These are phyloP conservation scores for Astatoreochromis straeleni DNA, from an alignment of 2,113 vertebrate genomes.

Conservation along the genomic window DNA sequence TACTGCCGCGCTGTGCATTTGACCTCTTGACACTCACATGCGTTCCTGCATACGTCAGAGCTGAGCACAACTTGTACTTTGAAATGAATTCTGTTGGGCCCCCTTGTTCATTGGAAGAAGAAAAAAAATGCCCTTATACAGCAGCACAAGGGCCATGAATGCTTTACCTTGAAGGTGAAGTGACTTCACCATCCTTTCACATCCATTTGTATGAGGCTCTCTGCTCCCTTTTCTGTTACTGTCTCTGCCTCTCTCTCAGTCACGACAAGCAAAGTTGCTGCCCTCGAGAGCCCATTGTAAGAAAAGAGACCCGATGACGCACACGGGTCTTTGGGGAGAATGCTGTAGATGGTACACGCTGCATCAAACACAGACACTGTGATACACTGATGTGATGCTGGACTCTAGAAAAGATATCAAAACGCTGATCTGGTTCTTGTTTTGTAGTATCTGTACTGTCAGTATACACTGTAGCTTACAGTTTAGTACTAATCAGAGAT, in stretches of 20 bases:
- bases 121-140: background rate
- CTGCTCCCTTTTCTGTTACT: background rate
- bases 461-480: background rate
- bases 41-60: background rate
- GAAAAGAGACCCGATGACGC: conserved; percentile 19
- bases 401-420: background rate
- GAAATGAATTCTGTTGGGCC: background rate
- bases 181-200: background rate
- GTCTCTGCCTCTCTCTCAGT: background rate
- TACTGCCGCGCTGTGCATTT: background rate
- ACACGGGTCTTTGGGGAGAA: background rate
- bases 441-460: background rate
- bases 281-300: conserved; percentile 4
- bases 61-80: conserved; percentile 6
- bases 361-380: background rate
- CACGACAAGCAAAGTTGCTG: background rate
- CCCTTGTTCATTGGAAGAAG: background rate
- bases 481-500: background rate
- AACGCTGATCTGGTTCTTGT: background rate
- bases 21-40: background rate
- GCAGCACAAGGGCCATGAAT: background rate
- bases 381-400: background rate
- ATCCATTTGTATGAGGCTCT: background rate
- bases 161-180: conserved; percentile 31
- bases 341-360: background rate